Evolutionary conservation across 2,113 vertebrate genomes (phyloP), one percentile per base, ranked within the genome.

Genomic region (Tyrannus savana): DNA sequence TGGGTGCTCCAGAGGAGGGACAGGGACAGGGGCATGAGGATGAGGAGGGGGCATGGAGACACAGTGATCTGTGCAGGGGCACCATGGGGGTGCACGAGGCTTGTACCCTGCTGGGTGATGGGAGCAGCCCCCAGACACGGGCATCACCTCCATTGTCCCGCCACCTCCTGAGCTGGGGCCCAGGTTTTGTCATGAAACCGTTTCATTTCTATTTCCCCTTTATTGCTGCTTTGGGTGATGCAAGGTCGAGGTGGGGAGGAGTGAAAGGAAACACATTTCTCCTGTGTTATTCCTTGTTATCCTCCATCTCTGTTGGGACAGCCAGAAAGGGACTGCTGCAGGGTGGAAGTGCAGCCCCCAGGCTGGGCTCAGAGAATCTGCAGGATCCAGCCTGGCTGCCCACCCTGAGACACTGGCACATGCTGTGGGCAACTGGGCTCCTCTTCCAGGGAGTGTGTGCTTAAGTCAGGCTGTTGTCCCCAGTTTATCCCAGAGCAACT

Each of bases 261-360:
- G 7, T 4, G 12, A 25, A 67, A 23, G 47, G 69, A 63, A 30
- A 21, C 1, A 2, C 14, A 4, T 41, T 93, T 78, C 60, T 83
- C 50, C 49, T 8, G 9, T 16, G 31, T 84, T 53, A 22, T 56
- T 81, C 77, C 68, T 7, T 6, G 0, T 62, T 62, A 35, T 10
- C 31, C 25, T 86, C 50, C 12, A 7, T 16, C 55, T 69, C 56
- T 59, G 24, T 13, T 5, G 11, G 1, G 7, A 42, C 44, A 73
- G 25, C 19, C 2, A 6, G 59, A 37, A 78, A 66, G 67, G 22
- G 56, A 35, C 13, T 6, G 1, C n/a, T 0, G 0, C 6, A 37
- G 71, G 31, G 59, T 63, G 44, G 44, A 56, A 74, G 35, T 28
- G 58, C 42, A 80, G 56, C 7, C 23, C 39, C 46, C 41, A 39